phyloP scores from a whole-genome alignment of 2,888 invertebrate genomes.

The Caenorhabditis becei region DNA sequence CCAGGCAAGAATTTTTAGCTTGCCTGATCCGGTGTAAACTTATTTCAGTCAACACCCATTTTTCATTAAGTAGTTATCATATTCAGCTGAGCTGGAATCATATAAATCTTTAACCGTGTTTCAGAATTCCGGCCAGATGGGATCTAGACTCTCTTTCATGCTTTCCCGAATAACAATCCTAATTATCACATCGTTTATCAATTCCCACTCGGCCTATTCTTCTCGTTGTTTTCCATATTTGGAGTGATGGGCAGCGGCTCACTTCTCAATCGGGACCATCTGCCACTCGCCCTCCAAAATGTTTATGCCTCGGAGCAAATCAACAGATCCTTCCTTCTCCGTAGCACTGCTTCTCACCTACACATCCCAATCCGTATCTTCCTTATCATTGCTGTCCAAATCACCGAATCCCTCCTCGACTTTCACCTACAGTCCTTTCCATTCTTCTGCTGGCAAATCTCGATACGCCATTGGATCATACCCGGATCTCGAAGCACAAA shows the following conservation, averaged over 20 bases:
- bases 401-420: background rate
- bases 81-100: no score
- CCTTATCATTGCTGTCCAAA: background rate
- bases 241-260: background rate
- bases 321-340: background rate
- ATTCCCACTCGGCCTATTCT: no score
- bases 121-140: no score
- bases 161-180: no score
- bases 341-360: background rate
- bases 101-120: no score
- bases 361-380: background rate
- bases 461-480: conserved; percentile 37
- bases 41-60: no score
- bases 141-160: no score
- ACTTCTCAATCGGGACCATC: background rate
- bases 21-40: no score
- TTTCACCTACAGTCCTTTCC: conserved; percentile 15
- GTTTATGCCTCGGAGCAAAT: background rate
- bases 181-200: no score
- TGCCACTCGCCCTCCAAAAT: background rate
- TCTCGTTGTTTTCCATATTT: background rate
- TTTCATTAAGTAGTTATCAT: no score
- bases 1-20: no score
- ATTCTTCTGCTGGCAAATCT: conserved; percentile 21
- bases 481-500: conserved; percentile 51